Evolutionary conservation across 2,113 vertebrate genomes (phyloP), one percentile per base, ranked within the genome.

Genomic region (Tychaedon coryphoeus): DNA sequence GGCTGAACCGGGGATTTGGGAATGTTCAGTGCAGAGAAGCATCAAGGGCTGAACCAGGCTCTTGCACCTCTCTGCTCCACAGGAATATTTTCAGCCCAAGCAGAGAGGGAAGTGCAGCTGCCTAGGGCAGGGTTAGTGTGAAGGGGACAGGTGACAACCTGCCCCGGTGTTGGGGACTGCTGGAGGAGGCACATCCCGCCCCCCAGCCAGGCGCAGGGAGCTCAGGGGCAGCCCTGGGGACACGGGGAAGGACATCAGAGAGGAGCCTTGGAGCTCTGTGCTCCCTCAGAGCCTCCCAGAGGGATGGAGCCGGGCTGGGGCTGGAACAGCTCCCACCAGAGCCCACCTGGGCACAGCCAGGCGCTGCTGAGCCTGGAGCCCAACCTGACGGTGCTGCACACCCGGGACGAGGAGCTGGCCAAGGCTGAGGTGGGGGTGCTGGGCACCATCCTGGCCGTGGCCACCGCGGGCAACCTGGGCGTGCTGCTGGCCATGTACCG

Each of bases 361-460:
- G 50, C 14, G 7, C 5, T 43, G 61, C 71, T 17, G 57, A 71
- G 75, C 57, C 17, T 4, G 38, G 19, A 33, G 8, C 77, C 71
- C 86, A 92, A 89, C 80, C 58, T 88, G 86, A 94, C 88, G 8
- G 47, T 45, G 54, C 31, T 98, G 97, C 66, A 97, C 79, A 56
- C 67, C 29, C 96, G 98, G 75, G 98, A 98, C 6, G 98, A 98
- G 94, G 93, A 93, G 25, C 92, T 98, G 80, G 98, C 98, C 88
- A 98, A 96, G 89, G 97, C 95, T 9, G 98, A 98, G 96, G 81
- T 98, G 0, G 98, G 95, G 5, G 93, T 98, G 80, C 95, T 98
- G 91, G 97, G 95, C 75, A 70, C 95, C 5, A 97, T 98, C 74
- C 92, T 98, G 91, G 88, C 92, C n/a, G 72, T 97, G 57, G 97